These are phyloP conservation scores for Globodera rostochiensis DNA, from an alignment of 1,140 invertebrate genomes.

Conservation along the genomic window DNA sequence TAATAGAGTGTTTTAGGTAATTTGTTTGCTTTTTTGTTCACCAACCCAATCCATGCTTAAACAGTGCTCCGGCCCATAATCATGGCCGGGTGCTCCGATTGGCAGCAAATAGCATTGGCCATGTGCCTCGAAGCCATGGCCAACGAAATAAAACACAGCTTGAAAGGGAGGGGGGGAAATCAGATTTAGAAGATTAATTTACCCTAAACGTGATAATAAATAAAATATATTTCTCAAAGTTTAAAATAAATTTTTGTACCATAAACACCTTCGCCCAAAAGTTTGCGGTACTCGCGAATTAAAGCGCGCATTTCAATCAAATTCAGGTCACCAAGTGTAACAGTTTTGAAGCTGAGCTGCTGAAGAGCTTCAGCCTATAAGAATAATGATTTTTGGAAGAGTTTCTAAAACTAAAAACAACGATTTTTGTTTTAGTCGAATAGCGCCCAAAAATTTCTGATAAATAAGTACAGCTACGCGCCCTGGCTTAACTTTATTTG, in stretches of 20 bases:
- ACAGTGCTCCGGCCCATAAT: constrained; percentile 61
- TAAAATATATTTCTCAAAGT: neutral
- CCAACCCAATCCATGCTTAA: constrained; percentile 65
- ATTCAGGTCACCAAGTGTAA: constrained; percentile 67
- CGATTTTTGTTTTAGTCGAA: no score
- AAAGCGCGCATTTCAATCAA: constrained; percentile 67
- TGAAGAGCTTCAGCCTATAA: constrained; percentile 55
- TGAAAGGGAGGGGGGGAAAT: constrained; percentile 25
- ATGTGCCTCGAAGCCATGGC: constrained; percentile 68
- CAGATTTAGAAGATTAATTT: constrained; percentile 19
- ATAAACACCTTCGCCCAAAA: constrained; percentile 68
- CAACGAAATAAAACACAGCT: constrained; percentile 69
- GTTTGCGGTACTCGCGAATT: constrained; percentile 66
- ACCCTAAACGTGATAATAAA: neutral
- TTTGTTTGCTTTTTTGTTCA: no score
- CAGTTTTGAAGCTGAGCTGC: constrained; percentile 68
- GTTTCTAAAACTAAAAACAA: neutral
- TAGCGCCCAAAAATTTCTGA: no score
- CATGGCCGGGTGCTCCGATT: constrained; percentile 66
- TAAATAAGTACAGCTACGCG: no score
- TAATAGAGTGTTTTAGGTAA: no score
- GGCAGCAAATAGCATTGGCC: constrained; percentile 68
- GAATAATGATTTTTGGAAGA: neutral
- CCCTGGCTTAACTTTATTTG: no score
- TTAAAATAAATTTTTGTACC: constrained; percentile 46